Conservation (phyloP, 1,140 invertebrate genomes). For the Neodiprion pinetum region DNA sequence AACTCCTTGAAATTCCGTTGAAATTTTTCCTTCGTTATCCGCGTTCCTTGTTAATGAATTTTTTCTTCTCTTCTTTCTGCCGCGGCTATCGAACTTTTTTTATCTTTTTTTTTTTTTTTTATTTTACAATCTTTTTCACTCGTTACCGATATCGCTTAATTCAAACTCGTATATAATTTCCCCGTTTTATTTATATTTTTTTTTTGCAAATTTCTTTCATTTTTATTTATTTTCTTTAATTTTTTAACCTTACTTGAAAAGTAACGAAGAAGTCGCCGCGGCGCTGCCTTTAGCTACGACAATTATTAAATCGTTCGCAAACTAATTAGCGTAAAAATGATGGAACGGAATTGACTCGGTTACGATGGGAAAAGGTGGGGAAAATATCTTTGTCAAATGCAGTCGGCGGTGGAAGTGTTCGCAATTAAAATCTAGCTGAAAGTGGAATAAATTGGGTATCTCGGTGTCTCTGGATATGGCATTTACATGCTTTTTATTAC, state of each 20-base stretch:
- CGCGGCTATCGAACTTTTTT: neutral
- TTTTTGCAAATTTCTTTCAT: neutral
- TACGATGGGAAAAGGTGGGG: no score
- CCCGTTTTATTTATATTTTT: neutral
- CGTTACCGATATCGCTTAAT: neutral
- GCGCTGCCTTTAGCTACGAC: neutral
- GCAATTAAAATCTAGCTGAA: no score
- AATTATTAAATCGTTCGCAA: neutral
- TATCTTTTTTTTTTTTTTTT: neutral
- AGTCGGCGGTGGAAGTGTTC: no score
- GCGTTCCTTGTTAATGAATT: no score
- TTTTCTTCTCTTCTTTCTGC: no score
- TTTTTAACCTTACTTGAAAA: neutral
- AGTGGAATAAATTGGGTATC: neutral
- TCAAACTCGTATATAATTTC: neutral
- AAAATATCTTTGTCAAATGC: no score
- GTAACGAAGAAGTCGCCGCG: neutral
- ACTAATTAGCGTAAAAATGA: conserved; percentile 1
- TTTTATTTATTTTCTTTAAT: neutral
- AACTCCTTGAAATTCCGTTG: no score
- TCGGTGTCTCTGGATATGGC: neutral
- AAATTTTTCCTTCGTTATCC: no score
- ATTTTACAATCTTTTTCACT: neutral
- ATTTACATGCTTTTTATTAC: neutral
- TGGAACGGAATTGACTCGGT: neutral